A percentile compares a stretch with the other conserved stretches of the same genome.
These are phyloP conservation scores for Desmophyllum pertusum DNA, from an alignment of 92 coral and sea anemone species.

Conservation along the genomic window DNA sequence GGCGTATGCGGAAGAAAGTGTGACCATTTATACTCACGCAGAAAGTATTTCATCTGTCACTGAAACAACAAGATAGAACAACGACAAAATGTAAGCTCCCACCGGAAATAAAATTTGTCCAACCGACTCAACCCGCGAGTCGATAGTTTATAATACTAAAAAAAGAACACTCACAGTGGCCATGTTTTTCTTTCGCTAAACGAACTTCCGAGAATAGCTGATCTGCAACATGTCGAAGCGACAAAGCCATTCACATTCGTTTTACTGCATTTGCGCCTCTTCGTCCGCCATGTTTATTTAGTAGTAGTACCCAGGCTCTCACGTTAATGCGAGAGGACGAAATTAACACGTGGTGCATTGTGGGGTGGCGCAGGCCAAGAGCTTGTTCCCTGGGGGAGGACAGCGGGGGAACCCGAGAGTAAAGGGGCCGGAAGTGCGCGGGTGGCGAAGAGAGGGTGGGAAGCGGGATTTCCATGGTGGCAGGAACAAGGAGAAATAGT, in stretches of 20 bases:
- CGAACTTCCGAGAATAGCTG: conserved; percentile 81
- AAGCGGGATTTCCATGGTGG: too few species aligned
- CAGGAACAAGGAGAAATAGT: too few species aligned
- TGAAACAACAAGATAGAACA: conserved; percentile 15
- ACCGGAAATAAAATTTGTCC: too few species aligned
- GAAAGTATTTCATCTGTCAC: conserved; percentile 87
- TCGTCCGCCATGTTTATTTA: conserved; percentile 7
- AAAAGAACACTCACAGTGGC: conserved; percentile 59
- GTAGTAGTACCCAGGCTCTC: neutral
- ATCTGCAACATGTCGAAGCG: conserved; percentile 64
- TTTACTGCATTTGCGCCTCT: neutral
- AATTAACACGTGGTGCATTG: too few species aligned
- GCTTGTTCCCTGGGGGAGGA: too few species aligned
- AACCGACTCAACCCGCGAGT: too few species aligned
- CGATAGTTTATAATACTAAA: too few species aligned
- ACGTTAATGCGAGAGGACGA: neutral
- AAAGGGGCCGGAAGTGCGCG: too few species aligned
- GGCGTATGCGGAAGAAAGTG: neutral
- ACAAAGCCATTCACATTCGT: conserved; percentile 54
- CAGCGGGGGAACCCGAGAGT: too few species aligned
- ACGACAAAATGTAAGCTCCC: neutral
- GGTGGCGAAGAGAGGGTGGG: too few species aligned
- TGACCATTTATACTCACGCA: conserved; percentile 68
- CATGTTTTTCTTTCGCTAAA: conserved; percentile 67
- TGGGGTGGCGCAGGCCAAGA: too few species aligned